Conservation (phyloP, 2,888 invertebrate species). For the Lomographa bimaculata region DNA sequence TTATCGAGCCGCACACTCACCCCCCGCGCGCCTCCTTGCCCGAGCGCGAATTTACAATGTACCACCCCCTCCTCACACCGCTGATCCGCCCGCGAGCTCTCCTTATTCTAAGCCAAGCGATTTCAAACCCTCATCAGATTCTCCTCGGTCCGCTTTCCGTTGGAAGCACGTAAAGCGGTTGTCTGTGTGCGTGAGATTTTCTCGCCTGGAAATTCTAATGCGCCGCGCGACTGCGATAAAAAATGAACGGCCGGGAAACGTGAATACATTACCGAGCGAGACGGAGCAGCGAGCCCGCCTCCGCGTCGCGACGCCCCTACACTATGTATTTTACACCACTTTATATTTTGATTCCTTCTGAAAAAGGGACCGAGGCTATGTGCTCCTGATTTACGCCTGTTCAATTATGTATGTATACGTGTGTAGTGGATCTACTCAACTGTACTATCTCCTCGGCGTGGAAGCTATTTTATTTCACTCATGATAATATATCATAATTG, state of each 20-base stretch:
- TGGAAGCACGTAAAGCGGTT: slow-evolving; percentile 5
- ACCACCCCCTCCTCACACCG: slow-evolving; percentile 40
- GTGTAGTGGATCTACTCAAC: slow-evolving; percentile 3
- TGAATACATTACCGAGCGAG: slow-evolving; percentile 79
- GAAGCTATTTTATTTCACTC: no score
- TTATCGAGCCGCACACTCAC: slow-evolving; percentile 57
- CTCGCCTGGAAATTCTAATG: slow-evolving; percentile 83
- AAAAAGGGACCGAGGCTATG: slow-evolving; percentile 61
- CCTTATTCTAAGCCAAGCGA: slow-evolving; percentile 22
- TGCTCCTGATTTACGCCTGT: slow-evolving; percentile 47
- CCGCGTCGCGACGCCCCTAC: slow-evolving; percentile 40
- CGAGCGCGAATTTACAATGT: slow-evolving; percentile 75
- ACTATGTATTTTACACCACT: slow-evolving; percentile 65
- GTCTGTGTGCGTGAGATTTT: slow-evolving; percentile 74
- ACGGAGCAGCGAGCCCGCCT: slow-evolving; percentile 53
- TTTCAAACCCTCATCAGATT: slow-evolving; percentile 14
- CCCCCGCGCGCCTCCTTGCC: slow-evolving; percentile 32
- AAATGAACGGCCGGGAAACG: slow-evolving; percentile 79
- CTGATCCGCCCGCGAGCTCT: slow-evolving; percentile 33
- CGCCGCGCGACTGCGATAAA: slow-evolving; percentile 82
- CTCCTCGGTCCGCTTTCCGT: slow-evolving; percentile 17
- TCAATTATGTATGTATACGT: slow-evolving; percentile 54
- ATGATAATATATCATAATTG: slow-evolving; percentile 14
- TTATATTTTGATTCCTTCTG: slow-evolving; percentile 68
- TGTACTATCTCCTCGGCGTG: no score